Evolutionary conservation across 2,797 vertebrate genomes (phyloP), one percentile per base, ranked within the genome.

Genomic region (Micrastur ruficollis): DNA sequence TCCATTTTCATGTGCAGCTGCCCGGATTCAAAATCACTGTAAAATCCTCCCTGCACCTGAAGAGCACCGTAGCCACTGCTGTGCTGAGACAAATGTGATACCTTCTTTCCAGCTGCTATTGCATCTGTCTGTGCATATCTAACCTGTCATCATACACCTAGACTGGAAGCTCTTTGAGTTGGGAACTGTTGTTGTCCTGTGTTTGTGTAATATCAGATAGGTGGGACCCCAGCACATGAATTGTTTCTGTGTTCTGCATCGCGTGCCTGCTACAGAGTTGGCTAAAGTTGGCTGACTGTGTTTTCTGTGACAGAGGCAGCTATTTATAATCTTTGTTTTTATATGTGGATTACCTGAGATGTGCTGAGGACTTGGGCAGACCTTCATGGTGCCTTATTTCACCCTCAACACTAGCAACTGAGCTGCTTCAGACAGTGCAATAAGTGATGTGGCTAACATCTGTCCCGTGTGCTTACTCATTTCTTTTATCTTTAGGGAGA

Each of bases 401-500:
- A 32, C 16, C 31, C 26, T 72, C 6, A 13, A 19, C 13, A 2
- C 66, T 36, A 40, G 44, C 32, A 34, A 47, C 68, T 13, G 56
- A 75, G 44, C 65, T 26, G 44, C 78, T 74, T 89, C 66, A 25
- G 11, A 15, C 55, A 38, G 36, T 12, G 29, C 55, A 46, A 0
- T 38, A 53, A 80, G 40, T 71, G 68, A 44, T 49, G 75, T 88
- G 89, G 81, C 5, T 2, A 63, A 52, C 93, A 96, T 89, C 81
- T 96, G 86, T 87, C 83, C 32, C 32, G 1, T 63, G 74, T 53
- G 74, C 63, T 76, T 94, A 20, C 79, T 93, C 12, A 8, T 36
- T 65, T 47, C 90, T 96, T 92, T 94, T 52, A 94, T 96, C 90
- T 94, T 59, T 2, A 56, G 44, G 47, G 70, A 89, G 78, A 76